Evolutionary conservation across 1,140 invertebrate species (phyloP).

Genomic region (Tetraneura akinire): DNA sequence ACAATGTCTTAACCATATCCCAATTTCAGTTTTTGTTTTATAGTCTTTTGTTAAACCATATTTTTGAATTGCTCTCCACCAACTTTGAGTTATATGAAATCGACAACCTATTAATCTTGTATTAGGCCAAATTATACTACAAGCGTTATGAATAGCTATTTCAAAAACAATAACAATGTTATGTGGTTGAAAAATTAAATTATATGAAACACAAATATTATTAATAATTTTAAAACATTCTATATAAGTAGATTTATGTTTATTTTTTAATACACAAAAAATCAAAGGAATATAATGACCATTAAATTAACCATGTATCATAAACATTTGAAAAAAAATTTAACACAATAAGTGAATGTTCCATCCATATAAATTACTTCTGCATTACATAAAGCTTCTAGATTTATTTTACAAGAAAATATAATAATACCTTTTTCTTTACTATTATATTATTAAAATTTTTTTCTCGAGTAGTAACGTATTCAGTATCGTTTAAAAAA

Average conservation of each 20-base stretch:
- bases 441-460: background rate
- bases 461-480: background rate
- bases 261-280: background rate
- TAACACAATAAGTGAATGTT: background rate
- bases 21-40: background rate
- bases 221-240: background rate
- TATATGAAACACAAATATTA: background rate
- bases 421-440: background rate
- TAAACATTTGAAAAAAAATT: background rate
- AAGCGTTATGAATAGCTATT: conserved; percentile 13
- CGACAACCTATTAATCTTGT: background rate
- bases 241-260: background rate
- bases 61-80: background rate
- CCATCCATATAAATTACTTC: background rate
- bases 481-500: background rate
- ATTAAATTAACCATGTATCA: background rate
- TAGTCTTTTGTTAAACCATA: conserved; percentile 1
- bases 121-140: background rate
- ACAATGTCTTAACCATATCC: background rate
- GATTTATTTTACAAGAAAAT: background rate
- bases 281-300: background rate
- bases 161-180: background rate
- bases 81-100: conserved; percentile 4
- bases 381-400: background rate
- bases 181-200: conserved; percentile 1